Evolutionary conservation across 2,888 invertebrate genomes (phyloP).

Genomic region (Branchipolynoe longqiensis): DNA sequence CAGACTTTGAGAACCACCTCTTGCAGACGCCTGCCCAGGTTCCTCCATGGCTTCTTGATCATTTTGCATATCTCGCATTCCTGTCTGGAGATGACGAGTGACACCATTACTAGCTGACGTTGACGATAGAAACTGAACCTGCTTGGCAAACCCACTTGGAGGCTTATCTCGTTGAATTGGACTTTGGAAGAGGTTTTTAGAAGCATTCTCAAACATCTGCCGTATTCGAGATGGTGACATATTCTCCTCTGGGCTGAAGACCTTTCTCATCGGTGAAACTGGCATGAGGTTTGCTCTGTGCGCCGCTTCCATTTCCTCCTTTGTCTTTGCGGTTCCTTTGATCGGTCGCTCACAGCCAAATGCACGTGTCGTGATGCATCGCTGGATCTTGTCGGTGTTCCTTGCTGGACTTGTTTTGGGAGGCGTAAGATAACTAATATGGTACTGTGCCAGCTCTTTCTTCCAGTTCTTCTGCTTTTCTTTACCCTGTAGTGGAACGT

Average conservation of each 20-base stretch:
- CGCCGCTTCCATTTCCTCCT: not conserved
- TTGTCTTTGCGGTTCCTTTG: constrained; percentile 20
- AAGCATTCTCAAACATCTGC: constrained; percentile 25
- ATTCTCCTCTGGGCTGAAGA: constrained; percentile 14
- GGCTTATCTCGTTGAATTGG: constrained; percentile 36
- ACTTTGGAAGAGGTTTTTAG: not conserved
- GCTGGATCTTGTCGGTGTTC: constrained; percentile 17
- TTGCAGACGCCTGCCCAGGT: not conserved
- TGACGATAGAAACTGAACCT: constrained; percentile 8
- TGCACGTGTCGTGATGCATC: constrained; percentile 35
- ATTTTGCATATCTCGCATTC: too few relatives aligned
- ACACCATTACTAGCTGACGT: not conserved
- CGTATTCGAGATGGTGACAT: not conserved
- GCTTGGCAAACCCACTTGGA: not conserved
- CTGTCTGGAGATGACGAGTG: too few relatives aligned
- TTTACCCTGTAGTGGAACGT: not conserved
- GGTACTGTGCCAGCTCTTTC: constrained; percentile 5
- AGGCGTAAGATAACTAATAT: constrained; percentile 17
- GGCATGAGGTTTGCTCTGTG: constrained; percentile 1
- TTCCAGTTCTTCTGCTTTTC: constrained; percentile 14
- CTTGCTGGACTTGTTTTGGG: constrained; percentile 35
- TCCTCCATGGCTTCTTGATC: not conserved
- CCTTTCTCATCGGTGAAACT: not conserved
- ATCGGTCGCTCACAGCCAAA: constrained; percentile 44
- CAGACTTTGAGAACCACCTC: too few relatives aligned